Base-by-base conservation (phyloP, 2,113 vertebrate genomes). In the Colius striatus region DNA sequence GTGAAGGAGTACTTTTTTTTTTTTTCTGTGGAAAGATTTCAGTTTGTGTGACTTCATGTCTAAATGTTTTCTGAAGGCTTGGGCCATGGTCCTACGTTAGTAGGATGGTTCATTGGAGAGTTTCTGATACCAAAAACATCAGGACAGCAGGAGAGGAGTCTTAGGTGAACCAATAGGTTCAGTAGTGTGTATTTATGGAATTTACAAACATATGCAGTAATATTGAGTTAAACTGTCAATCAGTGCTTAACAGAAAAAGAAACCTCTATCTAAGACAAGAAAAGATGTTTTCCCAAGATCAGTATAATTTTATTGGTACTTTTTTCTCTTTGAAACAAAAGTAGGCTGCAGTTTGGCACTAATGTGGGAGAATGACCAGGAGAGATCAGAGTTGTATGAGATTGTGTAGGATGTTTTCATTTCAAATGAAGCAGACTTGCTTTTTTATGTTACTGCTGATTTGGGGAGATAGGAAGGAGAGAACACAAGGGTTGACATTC, bases 401-500 rank as follows among this genome's bases (percentile, higher is more conserved):
- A 66, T 1, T 27, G 25, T 55, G 41, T 0, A 16, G 32, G 15
- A 71, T 90, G 68, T 92, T 92, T 71, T 71, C 16, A 34, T 84
- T 87, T 48, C 51, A 81, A 34, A 66, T 25, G 79, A 79, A 89
- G 55, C 68, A 86, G 76, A 60, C 32, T 76, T 65, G 29, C 27
- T 76, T 32, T 34, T 90, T 60, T 72, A 11, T 51, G 53, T 55
- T 19, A 41, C 22, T 72, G 51, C 22, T 47, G 26, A 55, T 67
- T 15, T 75, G 67, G 23, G 65, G 66, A 78, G 55, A 75, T 2
- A 50, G 47, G 30, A 60, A 82, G 41, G 23, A 51, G 50, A 55
- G 32, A 0, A 7, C 58, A 36, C 0, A 0, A 87, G 21, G 51
- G 13, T 6, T 3, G 13, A 58, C 2, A 10, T 61, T 89, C 55